Percentiles rank a stretch among this genome's conserved stretches.
phyloP scores from a whole-genome alignment of 2,113 vertebrate genomes.

The Erythrolamprus reginae region DNA sequence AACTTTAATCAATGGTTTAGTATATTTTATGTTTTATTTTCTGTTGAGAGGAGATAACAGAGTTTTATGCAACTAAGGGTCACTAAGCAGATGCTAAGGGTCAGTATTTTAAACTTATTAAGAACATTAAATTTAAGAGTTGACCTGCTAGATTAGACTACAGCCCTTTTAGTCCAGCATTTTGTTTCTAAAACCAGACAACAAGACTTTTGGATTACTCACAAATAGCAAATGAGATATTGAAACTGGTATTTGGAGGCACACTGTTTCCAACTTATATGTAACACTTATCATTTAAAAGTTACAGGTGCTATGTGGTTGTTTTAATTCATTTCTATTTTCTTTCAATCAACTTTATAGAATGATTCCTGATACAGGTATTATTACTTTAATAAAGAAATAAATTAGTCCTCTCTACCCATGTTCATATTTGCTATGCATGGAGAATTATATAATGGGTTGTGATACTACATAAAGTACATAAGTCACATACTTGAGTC shows the following conservation, averaged over 20 bases:
- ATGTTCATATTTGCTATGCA: background rate
- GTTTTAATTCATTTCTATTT: background rate
- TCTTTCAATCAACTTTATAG: background rate
- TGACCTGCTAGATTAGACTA: background rate
- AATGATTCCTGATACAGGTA: background rate
- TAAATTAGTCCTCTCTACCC: background rate
- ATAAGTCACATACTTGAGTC: background rate
- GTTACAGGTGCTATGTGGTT: background rate
- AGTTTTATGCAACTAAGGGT: background rate
- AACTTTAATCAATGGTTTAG: background rate
- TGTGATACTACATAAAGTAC: background rate
- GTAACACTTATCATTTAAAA: background rate
- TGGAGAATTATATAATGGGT: background rate
- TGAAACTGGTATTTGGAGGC: background rate
- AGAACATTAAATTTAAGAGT: background rate
- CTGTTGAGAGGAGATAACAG: background rate
- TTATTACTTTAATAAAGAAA: background rate
- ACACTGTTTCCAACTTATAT: background rate
- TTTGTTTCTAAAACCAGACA: background rate
- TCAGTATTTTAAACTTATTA: background rate
- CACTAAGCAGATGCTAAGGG: background rate
- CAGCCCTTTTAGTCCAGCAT: background rate
- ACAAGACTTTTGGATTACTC: background rate
- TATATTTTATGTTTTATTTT: background rate
- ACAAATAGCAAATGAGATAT: background rate